These are phyloP conservation scores for Hippasteria phrygiana DNA, from an alignment of 53 echinoderm and acorn worm genomes.

Conservation along the genomic window DNA sequence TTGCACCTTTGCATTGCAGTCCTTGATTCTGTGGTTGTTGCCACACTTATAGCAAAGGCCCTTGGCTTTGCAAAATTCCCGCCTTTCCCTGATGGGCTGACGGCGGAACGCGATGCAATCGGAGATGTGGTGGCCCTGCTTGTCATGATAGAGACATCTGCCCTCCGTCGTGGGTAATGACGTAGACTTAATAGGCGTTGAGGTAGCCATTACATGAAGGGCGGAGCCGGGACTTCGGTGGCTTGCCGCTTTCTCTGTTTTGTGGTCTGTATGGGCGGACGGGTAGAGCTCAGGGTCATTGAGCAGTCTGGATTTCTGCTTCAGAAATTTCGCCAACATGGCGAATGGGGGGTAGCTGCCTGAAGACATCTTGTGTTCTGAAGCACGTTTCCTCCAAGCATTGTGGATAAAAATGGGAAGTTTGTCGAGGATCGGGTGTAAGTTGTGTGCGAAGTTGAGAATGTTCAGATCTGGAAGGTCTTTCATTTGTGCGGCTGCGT, in stretches of 20 bases:
- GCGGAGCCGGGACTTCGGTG: too few relatives aligned
- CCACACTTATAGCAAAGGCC: slow-evolving; percentile 11
- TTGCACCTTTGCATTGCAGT: background rate
- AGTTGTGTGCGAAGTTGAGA: slow-evolving; percentile 49
- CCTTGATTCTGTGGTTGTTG: background rate
- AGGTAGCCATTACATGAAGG: slow-evolving; percentile 11
- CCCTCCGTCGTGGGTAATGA: background rate
- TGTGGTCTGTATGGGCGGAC: background rate
- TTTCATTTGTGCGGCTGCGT: slow-evolving; percentile 62
- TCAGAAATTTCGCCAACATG: slow-evolving; percentile 44
- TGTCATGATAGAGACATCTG: slow-evolving; percentile 1
- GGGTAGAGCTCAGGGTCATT: slow-evolving; percentile 73
- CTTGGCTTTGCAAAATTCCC: slow-evolving; percentile 1
- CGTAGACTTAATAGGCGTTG: background rate
- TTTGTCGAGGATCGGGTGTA: slow-evolving; percentile 63
- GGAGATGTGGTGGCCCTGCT: background rate
- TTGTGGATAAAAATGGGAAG: slow-evolving; percentile 53
- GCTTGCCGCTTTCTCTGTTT: background rate
- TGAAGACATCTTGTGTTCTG: slow-evolving; percentile 4
- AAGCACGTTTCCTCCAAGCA: slow-evolving; percentile 59
- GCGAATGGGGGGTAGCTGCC: slow-evolving; percentile 37
- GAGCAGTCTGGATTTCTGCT: slow-evolving; percentile 15
- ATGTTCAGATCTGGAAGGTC: slow-evolving; percentile 59
- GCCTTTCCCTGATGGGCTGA: background rate
- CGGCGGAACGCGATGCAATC: slow-evolving; percentile 17